phyloP scores from a whole-genome alignment of 2,113 vertebrate genomes.

The Sylvilagus bachmani region DNA sequence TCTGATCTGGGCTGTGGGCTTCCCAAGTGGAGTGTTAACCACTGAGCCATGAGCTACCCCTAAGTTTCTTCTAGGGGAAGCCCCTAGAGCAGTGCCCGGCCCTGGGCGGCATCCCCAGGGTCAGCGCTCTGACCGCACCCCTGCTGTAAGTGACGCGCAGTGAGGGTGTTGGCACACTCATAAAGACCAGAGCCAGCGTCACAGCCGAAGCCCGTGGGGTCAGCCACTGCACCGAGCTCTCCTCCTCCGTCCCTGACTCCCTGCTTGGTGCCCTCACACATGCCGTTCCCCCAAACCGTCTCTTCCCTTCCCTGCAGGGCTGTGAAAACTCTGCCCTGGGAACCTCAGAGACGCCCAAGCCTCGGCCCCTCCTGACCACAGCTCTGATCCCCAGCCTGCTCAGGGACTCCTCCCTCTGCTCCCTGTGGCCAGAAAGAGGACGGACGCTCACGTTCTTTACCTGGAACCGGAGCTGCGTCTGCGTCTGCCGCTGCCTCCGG shows the following conservation, averaged over 20 bases:
- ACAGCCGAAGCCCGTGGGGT: not conserved
- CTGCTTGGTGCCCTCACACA: no score
- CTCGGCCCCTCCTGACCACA: not conserved
- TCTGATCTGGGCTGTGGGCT: no score
- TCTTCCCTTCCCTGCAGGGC: not conserved
- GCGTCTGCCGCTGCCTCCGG: not conserved
- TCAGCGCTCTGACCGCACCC: accelerated
- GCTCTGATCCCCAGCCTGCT: not conserved
- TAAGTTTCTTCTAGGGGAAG: not conserved
- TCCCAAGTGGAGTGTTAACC: no score
- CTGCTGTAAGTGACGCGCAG: accelerated
- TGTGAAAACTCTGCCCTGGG: not conserved
- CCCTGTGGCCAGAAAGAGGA: not conserved
- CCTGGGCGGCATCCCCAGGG: not conserved
- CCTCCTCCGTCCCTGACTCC: not conserved
- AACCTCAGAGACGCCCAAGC: not conserved
- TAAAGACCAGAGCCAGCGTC: not conserved
- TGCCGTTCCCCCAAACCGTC: not conserved
- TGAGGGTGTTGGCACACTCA: not conserved
- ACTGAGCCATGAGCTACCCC: no score
- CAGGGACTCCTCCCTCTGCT: not conserved
- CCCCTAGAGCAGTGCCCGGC: accelerated
- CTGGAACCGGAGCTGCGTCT: not conserved
- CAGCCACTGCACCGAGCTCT: no score
- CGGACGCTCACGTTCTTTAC: not conserved